Evolutionary conservation across 2,113 vertebrate species (phyloP).

Genomic region (Zapornia atra): DNA sequence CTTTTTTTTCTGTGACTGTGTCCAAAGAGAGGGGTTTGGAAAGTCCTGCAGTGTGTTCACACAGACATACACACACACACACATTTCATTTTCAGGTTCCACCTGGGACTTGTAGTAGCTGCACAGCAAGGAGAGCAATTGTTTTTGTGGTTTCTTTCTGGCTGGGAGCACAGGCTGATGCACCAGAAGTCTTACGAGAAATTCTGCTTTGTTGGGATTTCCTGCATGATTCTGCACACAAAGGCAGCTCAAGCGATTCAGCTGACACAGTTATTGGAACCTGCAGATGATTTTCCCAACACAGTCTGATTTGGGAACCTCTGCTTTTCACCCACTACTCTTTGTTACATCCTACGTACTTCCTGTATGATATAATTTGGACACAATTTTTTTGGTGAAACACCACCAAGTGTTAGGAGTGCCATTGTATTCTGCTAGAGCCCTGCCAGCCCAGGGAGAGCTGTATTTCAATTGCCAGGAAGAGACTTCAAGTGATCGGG

Average conservation of each 20-base stretch:
- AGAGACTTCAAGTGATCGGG: background rate
- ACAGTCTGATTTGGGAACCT: constrained; percentile 28
- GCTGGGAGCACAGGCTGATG: constrained; percentile 10
- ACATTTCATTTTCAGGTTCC: background rate
- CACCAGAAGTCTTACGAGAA: constrained; percentile 59
- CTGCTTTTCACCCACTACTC: constrained; percentile 58
- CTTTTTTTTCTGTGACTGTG: background rate
- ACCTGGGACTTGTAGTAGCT: constrained; percentile 49
- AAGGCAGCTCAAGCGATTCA: constrained; percentile 7
- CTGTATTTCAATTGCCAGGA: background rate
- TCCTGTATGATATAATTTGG: constrained; percentile 24
- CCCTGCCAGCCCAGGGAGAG: background rate
- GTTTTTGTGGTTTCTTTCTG: constrained; percentile 63
- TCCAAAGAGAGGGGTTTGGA: constrained; percentile 3
- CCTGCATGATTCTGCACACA: constrained; percentile 43
- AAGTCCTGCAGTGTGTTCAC: background rate
- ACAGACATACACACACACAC: background rate
- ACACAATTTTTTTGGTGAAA: background rate
- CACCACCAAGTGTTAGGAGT: background rate
- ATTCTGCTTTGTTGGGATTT: constrained; percentile 61
- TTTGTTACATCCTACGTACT: constrained; percentile 21
- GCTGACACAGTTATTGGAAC: constrained; percentile 58
- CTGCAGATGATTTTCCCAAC: constrained; percentile 37
- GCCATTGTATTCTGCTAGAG: constrained; percentile 1
- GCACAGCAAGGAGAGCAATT: background rate